A percentile compares a stretch with the other conserved stretches of the same genome.
phyloP scores from a whole-genome alignment of 2,888 invertebrate species.

The Drosophila nr. fundita region DNA sequence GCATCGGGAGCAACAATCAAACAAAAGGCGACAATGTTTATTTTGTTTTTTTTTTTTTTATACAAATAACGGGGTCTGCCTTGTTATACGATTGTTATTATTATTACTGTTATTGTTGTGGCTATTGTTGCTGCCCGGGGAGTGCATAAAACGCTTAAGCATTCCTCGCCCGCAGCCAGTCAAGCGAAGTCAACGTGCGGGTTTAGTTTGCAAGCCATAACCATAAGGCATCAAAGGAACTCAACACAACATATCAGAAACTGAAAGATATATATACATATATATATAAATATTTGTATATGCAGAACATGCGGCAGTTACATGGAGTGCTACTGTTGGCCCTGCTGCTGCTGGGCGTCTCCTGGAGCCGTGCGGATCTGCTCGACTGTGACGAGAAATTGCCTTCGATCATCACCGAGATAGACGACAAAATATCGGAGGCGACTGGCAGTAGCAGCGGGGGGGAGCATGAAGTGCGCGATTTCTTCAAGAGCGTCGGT shows the following conservation, averaged over 20 bases:
- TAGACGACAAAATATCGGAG: conserved; percentile 68
- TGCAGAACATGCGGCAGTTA: conserved; percentile 22
- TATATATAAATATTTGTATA: neutral
- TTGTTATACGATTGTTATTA: conserved; percentile 20
- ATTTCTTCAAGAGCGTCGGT: conserved; percentile 80
- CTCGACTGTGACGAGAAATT: conserved; percentile 79
- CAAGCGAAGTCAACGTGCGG: conserved; percentile 32
- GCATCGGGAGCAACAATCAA: conserved; percentile 31
- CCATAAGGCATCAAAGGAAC: conserved; percentile 25
- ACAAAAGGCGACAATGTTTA: conserved; percentile 43
- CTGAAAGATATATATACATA: conserved; percentile 4
- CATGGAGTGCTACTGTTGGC: conserved; percentile 43
- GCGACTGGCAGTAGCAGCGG: conserved; percentile 48
- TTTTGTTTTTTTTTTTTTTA: neutral
- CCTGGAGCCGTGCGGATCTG: conserved; percentile 62
- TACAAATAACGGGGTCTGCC: conserved; percentile 36
- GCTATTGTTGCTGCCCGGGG: conserved; percentile 15
- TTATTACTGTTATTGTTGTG: conserved; percentile 2
- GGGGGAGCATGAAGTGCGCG: conserved; percentile 76
- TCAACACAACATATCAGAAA: neutral
- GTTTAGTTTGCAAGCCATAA: conserved; percentile 57
- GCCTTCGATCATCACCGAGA: conserved; percentile 49
- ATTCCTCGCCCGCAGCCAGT: conserved; percentile 54
- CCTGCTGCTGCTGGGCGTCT: conserved; percentile 42
- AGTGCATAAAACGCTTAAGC: conserved; percentile 46